Conservation (phyloP, 1,140 invertebrate genomes). For the Trigoniulus corallinus region DNA sequence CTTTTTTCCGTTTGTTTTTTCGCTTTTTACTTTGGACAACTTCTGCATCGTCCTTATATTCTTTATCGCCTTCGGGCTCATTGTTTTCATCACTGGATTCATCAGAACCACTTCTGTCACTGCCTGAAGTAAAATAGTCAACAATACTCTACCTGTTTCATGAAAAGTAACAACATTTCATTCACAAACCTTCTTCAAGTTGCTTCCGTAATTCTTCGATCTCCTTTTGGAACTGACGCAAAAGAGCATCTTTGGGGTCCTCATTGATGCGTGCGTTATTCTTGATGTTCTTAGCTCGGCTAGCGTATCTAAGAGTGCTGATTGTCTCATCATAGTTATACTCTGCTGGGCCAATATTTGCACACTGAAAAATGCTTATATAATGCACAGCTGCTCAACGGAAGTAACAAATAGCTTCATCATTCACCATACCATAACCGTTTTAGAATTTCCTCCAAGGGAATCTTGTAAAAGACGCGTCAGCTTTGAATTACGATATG, state of each 20-base stretch:
- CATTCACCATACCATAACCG: slow-evolving; percentile 66
- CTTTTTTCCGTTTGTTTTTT: slow-evolving; percentile 5
- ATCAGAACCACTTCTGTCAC: background rate
- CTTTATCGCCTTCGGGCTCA: slow-evolving; percentile 16
- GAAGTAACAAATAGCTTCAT: background rate
- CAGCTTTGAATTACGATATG: slow-evolving; percentile 86
- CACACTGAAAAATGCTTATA: slow-evolving; percentile 42
- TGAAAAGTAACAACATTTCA: no score
- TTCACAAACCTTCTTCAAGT: slow-evolving; percentile 41
- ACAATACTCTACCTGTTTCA: background rate
- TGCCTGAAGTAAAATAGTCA: background rate
- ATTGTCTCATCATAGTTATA: slow-evolving; percentile 96
- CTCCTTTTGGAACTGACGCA: slow-evolving; percentile 90
- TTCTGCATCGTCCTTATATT: slow-evolving; percentile 15
- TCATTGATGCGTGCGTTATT: slow-evolving; percentile 93
- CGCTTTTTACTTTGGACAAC: slow-evolving; percentile 8
- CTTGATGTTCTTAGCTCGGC: slow-evolving; percentile 92
- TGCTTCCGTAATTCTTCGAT: slow-evolving; percentile 81
- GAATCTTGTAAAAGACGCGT: slow-evolving; percentile 86
- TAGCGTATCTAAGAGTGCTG: slow-evolving; percentile 90
- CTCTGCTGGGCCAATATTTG: slow-evolving; percentile 88
- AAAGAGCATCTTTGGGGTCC: slow-evolving; percentile 91
- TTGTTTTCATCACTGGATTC: slow-evolving; percentile 7
- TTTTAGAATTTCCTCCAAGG: slow-evolving; percentile 90
- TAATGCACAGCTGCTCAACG: no score